These are phyloP conservation scores for Agapornis roseicollis DNA, from an alignment of 2,113 vertebrate genomes.

Conservation along the genomic window DNA sequence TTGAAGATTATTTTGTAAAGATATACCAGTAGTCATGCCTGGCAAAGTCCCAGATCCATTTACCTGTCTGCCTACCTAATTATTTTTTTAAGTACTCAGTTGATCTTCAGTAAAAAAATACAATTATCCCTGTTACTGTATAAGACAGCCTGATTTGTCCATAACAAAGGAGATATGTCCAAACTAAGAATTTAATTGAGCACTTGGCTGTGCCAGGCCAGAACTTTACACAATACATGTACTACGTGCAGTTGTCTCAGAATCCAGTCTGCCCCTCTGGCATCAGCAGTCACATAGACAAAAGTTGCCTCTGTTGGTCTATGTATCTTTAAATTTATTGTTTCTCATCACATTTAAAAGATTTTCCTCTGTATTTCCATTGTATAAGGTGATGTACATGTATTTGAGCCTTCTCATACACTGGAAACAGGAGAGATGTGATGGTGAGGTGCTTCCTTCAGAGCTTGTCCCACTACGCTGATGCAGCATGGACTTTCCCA, in stretches of 20 bases:
- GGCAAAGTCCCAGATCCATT: background rate
- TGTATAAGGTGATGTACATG: background rate
- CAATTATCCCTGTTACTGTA: background rate
- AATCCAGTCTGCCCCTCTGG: background rate
- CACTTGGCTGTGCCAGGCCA: background rate
- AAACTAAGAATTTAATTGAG: background rate
- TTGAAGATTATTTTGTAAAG: background rate
- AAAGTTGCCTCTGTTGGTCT: rapidly evolving
- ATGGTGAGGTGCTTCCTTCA: background rate
- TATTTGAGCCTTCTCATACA: background rate
- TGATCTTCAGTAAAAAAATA: background rate
- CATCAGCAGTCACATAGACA: no score
- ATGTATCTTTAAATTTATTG: background rate
- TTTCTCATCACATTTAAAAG: background rate
- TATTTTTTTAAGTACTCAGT: background rate
- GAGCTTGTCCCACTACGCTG: background rate
- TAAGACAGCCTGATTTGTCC: background rate
- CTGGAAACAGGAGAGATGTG: background rate
- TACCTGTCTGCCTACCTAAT: background rate
- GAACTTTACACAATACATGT: background rate
- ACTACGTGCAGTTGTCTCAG: background rate
- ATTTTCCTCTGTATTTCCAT: background rate
- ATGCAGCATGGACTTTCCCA: background rate
- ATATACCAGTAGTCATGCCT: background rate
- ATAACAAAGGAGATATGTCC: background rate